These are phyloP conservation scores for Agrochola lota DNA, from an alignment of 2,888 invertebrate species.

Conservation along the genomic window DNA sequence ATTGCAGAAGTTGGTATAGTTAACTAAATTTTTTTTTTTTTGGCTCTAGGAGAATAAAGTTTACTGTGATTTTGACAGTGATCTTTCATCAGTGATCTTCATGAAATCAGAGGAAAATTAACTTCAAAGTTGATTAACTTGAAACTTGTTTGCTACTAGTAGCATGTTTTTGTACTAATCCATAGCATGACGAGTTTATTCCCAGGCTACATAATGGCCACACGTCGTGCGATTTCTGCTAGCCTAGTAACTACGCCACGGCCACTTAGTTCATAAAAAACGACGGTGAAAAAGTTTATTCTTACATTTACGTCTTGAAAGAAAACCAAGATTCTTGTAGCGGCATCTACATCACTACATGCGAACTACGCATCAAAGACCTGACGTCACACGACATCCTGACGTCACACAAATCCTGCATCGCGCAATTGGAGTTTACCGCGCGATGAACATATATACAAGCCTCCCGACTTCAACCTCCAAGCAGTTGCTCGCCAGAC, in stretches of 20 bases:
- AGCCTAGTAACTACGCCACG: neutral
- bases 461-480: too few species aligned
- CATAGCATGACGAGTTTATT: neutral
- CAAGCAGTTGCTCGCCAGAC: too few species aligned
- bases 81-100: too few species aligned
- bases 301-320: constrained; percentile 1
- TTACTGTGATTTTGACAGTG: neutral
- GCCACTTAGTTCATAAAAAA: neutral
- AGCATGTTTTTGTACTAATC: neutral
- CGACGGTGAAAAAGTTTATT: neutral
- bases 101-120: neutral
- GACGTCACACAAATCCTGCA: too few species aligned
- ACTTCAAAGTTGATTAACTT: neutral
- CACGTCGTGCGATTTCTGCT: constrained; percentile 4
- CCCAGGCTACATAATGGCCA: neutral
- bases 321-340: neutral
- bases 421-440: too few species aligned
- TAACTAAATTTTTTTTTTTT: too few species aligned
- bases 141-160: neutral
- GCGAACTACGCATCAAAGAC: too few species aligned
- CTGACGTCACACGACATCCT: too few species aligned
- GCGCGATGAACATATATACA: too few species aligned
- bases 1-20: too few species aligned
- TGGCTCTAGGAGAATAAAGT: neutral
- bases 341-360: too few species aligned